Evolutionary conservation across 2,113 vertebrate genomes (phyloP).

Genomic region (Platanista minor): DNA sequence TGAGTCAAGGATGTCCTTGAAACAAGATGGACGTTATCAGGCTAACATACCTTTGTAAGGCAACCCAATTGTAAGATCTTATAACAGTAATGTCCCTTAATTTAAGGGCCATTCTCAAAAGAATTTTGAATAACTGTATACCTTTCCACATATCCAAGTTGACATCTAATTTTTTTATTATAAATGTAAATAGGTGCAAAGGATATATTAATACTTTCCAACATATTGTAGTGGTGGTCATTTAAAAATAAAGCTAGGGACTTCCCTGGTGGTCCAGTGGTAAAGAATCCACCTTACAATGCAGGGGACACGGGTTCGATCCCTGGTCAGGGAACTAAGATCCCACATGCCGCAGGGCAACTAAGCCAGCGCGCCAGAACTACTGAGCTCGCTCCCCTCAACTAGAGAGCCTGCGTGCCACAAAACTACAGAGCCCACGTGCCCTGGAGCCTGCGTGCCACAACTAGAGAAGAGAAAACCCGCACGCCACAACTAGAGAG

Average conservation of each 20-base stretch:
- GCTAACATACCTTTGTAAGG: neutral
- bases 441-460: neutral
- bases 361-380: neutral
- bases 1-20: neutral
- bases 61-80: neutral
- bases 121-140: neutral
- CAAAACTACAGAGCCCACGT: neutral
- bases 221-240: neutral
- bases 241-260: neutral
- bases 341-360: neutral
- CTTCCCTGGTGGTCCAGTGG: neutral
- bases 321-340: neutral
- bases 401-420: accelerated
- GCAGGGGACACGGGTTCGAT: neutral
- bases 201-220: neutral
- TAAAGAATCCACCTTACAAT: neutral
- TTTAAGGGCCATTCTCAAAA: neutral
- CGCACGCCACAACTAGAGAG: too few relatives aligned
- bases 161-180: neutral
- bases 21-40: neutral
- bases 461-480: neutral
- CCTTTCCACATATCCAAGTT: neutral
- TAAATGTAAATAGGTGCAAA: constrained; percentile 15
- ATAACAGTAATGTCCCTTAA: neutral
- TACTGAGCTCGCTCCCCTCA: neutral